Evolutionary conservation across 2,797 vertebrate species (phyloP).

Genomic region (Tachyglossus aculeatus): DNA sequence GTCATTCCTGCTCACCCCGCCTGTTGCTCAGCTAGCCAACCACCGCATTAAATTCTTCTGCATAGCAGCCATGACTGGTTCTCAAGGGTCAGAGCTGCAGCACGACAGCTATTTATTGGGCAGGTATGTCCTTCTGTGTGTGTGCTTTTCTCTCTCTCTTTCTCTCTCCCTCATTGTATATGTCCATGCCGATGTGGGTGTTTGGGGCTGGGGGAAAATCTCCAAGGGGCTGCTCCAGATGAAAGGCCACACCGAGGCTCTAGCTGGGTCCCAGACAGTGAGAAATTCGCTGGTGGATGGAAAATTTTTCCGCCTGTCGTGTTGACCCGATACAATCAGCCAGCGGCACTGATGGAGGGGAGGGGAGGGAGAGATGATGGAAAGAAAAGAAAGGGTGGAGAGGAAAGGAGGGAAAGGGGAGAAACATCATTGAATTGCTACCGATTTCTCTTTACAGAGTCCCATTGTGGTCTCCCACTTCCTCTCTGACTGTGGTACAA

Average conservation of each 20-base stretch:
- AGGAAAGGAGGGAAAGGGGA: not conserved
- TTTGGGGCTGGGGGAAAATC: not conserved
- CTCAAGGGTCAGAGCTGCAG: slow-evolving; percentile 3
- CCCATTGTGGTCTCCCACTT: slow-evolving; percentile 8
- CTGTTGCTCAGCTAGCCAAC: slow-evolving; percentile 24
- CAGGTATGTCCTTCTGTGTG: not conserved
- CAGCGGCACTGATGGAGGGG: not conserved
- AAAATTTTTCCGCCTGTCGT: not conserved
- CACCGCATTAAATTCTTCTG: not conserved
- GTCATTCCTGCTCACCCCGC: not conserved
- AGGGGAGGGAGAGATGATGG: not conserved
- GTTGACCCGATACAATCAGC: not conserved
- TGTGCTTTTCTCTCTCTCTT: too few species aligned
- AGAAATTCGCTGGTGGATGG: not conserved
- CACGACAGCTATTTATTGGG: not conserved
- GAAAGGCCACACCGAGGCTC: not conserved
- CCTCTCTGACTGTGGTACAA: slow-evolving; percentile 37
- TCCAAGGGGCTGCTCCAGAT: not conserved
- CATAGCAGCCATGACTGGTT: not conserved
- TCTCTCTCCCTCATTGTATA: too few species aligned
- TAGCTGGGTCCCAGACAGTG: not conserved
- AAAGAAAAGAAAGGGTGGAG: not conserved
- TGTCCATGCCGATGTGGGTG: not conserved
- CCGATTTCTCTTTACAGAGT: not conserved
- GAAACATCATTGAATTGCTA: not conserved